Evolutionary conservation across 2,797 vertebrate genomes (phyloP).

Genomic region (Clarias laeviceps): DNA sequence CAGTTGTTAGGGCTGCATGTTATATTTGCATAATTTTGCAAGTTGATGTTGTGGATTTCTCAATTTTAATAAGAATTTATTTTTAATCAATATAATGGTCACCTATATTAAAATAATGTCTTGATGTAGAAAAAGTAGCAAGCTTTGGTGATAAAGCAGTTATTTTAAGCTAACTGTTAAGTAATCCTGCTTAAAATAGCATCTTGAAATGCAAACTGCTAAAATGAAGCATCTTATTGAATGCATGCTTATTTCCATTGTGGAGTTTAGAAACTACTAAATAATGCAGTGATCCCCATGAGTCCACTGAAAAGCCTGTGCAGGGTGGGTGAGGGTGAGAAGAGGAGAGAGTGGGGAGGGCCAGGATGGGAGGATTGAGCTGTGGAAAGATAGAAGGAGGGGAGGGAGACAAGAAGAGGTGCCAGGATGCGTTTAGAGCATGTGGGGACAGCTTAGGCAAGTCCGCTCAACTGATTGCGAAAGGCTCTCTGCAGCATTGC

Average conservation of each 20-base stretch:
- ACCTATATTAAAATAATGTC: neutral
- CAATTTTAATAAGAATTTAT: neutral
- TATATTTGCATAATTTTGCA: neutral
- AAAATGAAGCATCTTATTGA: neutral
- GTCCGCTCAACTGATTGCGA: constrained; percentile 65
- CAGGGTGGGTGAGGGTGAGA: constrained; percentile 18
- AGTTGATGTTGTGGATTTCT: neutral
- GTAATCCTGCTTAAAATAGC: neutral
- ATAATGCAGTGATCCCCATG: constrained; percentile 65
- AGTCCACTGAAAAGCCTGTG: constrained; percentile 52
- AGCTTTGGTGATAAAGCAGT: neutral
- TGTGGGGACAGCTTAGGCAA: constrained; percentile 60
- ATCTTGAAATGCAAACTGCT: neutral
- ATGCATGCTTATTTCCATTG: constrained; percentile 44
- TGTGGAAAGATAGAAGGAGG: neutral
- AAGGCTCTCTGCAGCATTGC: constrained; percentile 75
- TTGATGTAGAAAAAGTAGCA: neutral
- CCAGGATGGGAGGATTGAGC: neutral
- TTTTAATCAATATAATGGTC: neutral
- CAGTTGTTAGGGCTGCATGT: neutral
- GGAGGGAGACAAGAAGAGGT: neutral
- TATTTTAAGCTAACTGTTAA: neutral
- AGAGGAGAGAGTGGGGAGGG: constrained; percentile 13
- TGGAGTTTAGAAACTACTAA: constrained; percentile 64
- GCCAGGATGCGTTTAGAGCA: constrained; percentile 35